Percentiles rank a stretch among this genome's conserved stretches.
These are phyloP conservation scores for Macheiramphus alcinus DNA, from an alignment of 2,113 vertebrate species.

Conservation along the genomic window DNA sequence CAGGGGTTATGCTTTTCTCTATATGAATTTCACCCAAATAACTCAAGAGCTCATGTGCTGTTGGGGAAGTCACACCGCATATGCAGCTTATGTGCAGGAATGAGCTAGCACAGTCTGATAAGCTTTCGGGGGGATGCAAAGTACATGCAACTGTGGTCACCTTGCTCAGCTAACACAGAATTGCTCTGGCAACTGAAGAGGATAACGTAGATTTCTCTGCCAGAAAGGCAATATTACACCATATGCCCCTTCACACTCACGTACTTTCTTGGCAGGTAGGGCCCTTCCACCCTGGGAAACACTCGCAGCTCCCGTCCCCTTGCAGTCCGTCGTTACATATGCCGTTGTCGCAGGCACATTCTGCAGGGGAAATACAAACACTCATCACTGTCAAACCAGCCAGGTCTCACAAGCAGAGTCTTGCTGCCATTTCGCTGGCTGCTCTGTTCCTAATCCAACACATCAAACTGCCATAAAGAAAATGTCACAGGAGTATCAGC, in stretches of 20 bases:
- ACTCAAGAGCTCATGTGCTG: not conserved
- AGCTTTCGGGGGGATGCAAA: not conserved
- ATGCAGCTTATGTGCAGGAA: not conserved
- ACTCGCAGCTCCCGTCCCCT: conserved; percentile 86
- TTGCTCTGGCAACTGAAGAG: not conserved
- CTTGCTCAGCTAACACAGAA: not conserved
- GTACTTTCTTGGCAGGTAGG: conserved; percentile 80
- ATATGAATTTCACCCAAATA: not conserved
- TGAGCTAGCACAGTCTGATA: not conserved
- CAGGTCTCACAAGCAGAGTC: not conserved
- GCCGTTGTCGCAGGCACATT: conserved; percentile 84
- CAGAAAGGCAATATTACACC: not conserved
- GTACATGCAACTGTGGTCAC: not conserved
- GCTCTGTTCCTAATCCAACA: not conserved
- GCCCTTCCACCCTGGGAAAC: conserved; percentile 89
- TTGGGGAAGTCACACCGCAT: not conserved
- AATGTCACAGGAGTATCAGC: not conserved
- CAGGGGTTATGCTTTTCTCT: not conserved
- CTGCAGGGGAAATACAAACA: conserved; percentile 62
- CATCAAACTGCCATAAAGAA: not conserved
- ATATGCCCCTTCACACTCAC: not conserved
- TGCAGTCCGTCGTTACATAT: conserved; percentile 86
- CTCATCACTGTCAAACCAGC: not conserved
- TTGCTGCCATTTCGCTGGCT: not conserved
- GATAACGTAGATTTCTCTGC: not conserved